Evolutionary conservation across 1,140 invertebrate genomes (phyloP), one percentile per base, ranked within the genome.

Genomic region (Lasaia peninsularis): DNA sequence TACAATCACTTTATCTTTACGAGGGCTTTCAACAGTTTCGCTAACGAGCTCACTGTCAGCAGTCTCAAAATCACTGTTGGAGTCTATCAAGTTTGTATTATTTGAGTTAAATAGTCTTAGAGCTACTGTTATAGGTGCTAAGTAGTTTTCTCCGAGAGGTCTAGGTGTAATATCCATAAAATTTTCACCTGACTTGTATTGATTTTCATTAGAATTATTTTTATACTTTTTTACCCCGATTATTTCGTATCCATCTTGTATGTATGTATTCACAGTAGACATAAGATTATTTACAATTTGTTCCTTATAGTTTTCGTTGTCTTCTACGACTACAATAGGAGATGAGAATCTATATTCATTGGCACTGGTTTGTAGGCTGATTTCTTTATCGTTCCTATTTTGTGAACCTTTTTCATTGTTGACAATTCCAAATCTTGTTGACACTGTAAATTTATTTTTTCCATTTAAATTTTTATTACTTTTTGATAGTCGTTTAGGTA

Each of bases 51-150:
- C 83, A 65, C 73, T 88, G 18, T 88, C 82, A 2, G 86, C 77
- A 11, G 65, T 57, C 48, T 84, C 83, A 48, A 78, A 71, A 50
- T 89, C 86, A 33, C 79, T 79, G 5, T 78, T 53, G 18, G 67
- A 62, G 56, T 86, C 78, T 34, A 73, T 72, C 28, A 71, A 59
- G 55, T 76, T 71, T 9, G 71, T 71, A 51, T 76, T 65, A 60
- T 90, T 88, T 12, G 82, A 70, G 67, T 84, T 88, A 44, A 90
- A 66, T 24, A 91, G 63, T 64, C 89, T 80, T 18, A 91, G 62
- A 50, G 89, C 90, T 10, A 90, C 91, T 8, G 90, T 91, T 32
- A 91, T 91, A 3, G 91, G 90, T n/a, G 90, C 87, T 56, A 91
- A 77, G 64, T 90, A 91, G 31, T 86, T 90, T 32, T 84, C 82